Evolutionary conservation across 2,113 vertebrate species (phyloP).

Genomic region (Serinus canaria): DNA sequence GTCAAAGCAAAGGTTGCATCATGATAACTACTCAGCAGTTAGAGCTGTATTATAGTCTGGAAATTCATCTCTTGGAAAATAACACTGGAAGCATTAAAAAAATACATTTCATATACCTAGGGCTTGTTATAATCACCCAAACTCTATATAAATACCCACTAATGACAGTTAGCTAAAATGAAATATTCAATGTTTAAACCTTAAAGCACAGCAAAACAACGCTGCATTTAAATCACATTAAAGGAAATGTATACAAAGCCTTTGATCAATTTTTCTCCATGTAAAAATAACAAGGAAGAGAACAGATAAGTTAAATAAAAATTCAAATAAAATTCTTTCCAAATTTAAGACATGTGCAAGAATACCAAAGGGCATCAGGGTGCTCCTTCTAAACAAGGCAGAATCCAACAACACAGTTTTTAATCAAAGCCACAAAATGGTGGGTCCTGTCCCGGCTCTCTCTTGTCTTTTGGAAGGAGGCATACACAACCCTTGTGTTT

Average conservation of each 20-base stretch:
- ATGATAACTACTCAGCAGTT: not conserved
- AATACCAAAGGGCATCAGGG: not conserved
- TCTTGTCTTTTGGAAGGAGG: not conserved
- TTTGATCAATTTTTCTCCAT: not conserved
- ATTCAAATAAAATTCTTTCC: not conserved
- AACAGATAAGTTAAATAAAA: not conserved
- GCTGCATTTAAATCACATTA: not conserved
- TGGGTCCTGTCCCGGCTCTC: not conserved
- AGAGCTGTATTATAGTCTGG: not conserved
- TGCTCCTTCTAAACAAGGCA: not conserved
- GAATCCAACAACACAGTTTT: not conserved
- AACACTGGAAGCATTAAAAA: not conserved
- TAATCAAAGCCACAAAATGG: not conserved
- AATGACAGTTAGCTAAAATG: not conserved
- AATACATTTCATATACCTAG: not conserved
- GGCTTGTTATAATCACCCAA: not conserved
- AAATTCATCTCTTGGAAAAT: not conserved
- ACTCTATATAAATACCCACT: not conserved
- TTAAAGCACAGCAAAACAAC: not conserved
- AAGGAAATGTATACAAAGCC: not conserved
- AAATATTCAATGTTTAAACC: not conserved
- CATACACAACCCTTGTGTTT: not conserved
- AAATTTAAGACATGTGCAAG: not conserved
- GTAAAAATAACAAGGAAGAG: not conserved
- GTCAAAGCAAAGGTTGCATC: not conserved